A percentile compares a stretch with the other conserved stretches of the same genome.
Conservation (phyloP, 2,113 vertebrate species). For the Periophthalmodon schlosseri region DNA sequence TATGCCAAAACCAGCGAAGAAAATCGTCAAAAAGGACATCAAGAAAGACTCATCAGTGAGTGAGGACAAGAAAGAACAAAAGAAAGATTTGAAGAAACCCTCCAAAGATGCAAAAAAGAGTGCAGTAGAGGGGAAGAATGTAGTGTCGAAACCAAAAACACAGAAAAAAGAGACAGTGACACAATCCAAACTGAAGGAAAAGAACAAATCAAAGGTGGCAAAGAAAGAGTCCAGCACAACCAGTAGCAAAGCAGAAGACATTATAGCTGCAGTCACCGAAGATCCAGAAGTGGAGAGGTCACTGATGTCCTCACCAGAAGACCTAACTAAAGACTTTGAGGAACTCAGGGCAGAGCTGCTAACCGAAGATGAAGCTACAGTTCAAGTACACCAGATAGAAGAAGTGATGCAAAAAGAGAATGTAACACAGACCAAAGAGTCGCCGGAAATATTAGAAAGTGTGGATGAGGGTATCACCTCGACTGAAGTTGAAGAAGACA, state of each 20-base stretch:
- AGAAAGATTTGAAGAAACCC: conserved; percentile 83
- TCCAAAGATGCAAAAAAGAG: conserved; percentile 86
- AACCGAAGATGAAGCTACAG: conserved; percentile 74
- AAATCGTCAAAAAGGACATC: conserved; percentile 83
- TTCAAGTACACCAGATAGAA: conserved; percentile 70
- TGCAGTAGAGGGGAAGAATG: conserved; percentile 79
- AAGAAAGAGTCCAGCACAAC: conserved; percentile 84
- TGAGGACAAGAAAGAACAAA: conserved; percentile 87
- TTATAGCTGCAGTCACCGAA: conserved; percentile 32
- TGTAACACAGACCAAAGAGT: conserved; percentile 82
- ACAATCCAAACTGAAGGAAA: conserved; percentile 85
- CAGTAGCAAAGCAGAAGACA: conserved; percentile 50
- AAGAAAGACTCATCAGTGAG: conserved; percentile 81
- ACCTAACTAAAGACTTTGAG: conserved; percentile 96
- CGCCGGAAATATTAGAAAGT: conserved; percentile 82
- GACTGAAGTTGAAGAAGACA: conserved; percentile 90
- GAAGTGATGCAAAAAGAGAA: conserved; percentile 76
- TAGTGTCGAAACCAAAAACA: conserved; percentile 84
- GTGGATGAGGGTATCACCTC: conserved; percentile 93
- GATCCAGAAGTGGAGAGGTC: conserved; percentile 85
- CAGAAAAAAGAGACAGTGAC: conserved; percentile 83
- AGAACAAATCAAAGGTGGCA: conserved; percentile 82
- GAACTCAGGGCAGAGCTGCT: conserved; percentile 87
- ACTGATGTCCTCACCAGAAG: conserved; percentile 94
- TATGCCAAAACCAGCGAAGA: conserved; percentile 79